Evolutionary conservation across 2,888 invertebrate genomes (phyloP), one percentile per base, ranked within the genome.

Genomic region (Andrena minutula): DNA sequence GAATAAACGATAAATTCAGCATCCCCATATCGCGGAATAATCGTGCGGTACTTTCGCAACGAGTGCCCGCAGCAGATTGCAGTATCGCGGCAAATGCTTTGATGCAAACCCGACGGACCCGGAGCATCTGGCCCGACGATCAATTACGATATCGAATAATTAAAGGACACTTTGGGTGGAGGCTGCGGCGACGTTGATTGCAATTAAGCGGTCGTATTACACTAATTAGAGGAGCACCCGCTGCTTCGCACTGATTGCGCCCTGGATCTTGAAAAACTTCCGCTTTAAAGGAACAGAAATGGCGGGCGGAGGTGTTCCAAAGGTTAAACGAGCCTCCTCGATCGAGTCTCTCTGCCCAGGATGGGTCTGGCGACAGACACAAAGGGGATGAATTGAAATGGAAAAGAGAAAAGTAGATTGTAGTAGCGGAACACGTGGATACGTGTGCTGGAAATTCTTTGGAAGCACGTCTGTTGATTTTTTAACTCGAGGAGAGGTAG

Each of bases 131-230:
- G 20, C 4, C 41, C 6, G 35, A 49, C 68, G 63, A 79, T 79
- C 80, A 58, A 79, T 79, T 70, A 70, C 65, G 79, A 64, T 51
- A 70, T 76, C 41, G 83, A 78, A 86, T 88, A 82, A 87, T 89
- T 86, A 82, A 82, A 87, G 80, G 83, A 81, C 82, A 76, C 86
- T 86, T 83, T 83, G 84, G 83, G 74, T 75, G 77, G 85, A 47
- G 73, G 71, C 75, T 79, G 32, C 68, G 66, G 83, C 77, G 66
- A 75, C 61, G 79, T 83, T 86, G 88, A 90, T 90, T 87, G 85
- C 86, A 88, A 90, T 86, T 84, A 88, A 88, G 82, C 84, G 88
- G 79, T 85, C 83, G 83, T 81, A 81, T 88, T 86, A 82, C 81
- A 84, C 77, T 89, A 89, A 90, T 90, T 87, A 89, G 79, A 86